Percentiles rank a stretch among this genome's conserved stretches.
Evolutionary conservation across 2,113 vertebrate genomes (phyloP).

Genomic region (Dissostichus mawsoni): DNA sequence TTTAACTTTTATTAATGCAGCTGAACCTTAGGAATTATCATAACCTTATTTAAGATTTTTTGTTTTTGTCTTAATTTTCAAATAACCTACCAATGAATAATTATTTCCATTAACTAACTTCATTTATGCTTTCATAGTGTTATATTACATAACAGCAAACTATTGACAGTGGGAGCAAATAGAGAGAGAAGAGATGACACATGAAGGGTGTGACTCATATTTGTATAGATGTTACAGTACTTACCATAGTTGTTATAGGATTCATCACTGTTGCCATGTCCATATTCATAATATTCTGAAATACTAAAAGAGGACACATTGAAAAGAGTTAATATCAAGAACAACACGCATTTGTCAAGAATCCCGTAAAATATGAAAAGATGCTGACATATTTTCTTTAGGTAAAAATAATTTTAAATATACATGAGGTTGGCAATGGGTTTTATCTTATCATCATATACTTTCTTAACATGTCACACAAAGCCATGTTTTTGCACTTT

Average conservation of each 20-base stretch:
- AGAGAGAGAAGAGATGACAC: neutral
- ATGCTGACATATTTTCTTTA: neutral
- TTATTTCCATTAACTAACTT: neutral
- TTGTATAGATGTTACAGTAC: constrained; percentile 51
- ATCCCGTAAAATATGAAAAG: neutral
- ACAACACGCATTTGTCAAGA: neutral
- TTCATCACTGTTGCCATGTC: constrained; percentile 92
- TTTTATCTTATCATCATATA: neutral
- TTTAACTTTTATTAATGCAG: too few relatives aligned
- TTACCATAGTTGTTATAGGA: constrained; percentile 96
- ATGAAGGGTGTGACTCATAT: constrained; percentile 1
- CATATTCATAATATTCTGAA: constrained; percentile 96
- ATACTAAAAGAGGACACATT: constrained; percentile 81
- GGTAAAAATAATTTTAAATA: neutral
- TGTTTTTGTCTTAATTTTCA: too few relatives aligned
- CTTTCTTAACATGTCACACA: neutral
- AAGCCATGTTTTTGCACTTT: neutral
- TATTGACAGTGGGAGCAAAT: neutral
- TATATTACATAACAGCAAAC: neutral
- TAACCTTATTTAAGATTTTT: too few relatives aligned
- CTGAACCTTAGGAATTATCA: too few relatives aligned
- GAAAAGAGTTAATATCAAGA: constrained; percentile 3
- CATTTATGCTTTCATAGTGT: neutral
- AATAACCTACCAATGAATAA: neutral
- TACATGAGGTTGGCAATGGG: neutral